A percentile compares a stretch with the other conserved stretches of the same genome.
phyloP scores from a whole-genome alignment of 35 echinoderm and acorn worm species.

The Apostichopus parvimensis region DNA sequence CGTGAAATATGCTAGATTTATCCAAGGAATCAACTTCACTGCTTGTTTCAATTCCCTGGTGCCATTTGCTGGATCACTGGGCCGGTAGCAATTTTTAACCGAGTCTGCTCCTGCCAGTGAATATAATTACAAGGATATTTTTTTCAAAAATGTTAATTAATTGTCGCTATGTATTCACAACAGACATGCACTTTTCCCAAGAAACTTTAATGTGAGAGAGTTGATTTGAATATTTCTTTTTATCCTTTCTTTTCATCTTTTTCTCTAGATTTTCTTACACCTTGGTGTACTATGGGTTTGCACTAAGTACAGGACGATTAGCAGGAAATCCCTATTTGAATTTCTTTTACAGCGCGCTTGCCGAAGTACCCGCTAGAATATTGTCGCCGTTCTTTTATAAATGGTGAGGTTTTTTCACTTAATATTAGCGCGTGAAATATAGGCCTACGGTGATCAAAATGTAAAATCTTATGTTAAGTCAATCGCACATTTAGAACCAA shows the following conservation, averaged over 20 bases:
- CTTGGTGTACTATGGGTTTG: constrained; percentile 35
- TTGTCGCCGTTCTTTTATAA: constrained; percentile 12
- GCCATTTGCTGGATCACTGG: too few relatives aligned
- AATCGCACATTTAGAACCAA: too few relatives aligned
- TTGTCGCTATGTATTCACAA: neutral
- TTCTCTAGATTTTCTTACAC: neutral
- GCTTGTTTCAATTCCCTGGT: too few relatives aligned
- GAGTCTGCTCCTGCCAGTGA: neutral
- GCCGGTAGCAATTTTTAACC: neutral
- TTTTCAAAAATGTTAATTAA: neutral
- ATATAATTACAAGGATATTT: too few relatives aligned
- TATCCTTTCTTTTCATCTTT: neutral
- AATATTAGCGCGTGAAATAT: too few relatives aligned
- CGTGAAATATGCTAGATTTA: too few relatives aligned
- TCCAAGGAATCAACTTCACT: too few relatives aligned
- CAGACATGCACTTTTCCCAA: neutral
- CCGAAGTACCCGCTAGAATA: constrained; percentile 25
- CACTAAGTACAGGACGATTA: constrained; percentile 37
- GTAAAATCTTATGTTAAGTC: too few relatives aligned
- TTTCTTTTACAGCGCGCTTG: constrained; percentile 28
- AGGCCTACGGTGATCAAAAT: too few relatives aligned
- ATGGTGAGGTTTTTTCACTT: neutral
- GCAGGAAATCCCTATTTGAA: constrained; percentile 50
- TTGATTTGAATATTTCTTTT: neutral
- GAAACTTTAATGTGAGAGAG: neutral